phyloP scores from a whole-genome alignment of 2,888 invertebrate species.

The Lithophane semibrunnea region DNA sequence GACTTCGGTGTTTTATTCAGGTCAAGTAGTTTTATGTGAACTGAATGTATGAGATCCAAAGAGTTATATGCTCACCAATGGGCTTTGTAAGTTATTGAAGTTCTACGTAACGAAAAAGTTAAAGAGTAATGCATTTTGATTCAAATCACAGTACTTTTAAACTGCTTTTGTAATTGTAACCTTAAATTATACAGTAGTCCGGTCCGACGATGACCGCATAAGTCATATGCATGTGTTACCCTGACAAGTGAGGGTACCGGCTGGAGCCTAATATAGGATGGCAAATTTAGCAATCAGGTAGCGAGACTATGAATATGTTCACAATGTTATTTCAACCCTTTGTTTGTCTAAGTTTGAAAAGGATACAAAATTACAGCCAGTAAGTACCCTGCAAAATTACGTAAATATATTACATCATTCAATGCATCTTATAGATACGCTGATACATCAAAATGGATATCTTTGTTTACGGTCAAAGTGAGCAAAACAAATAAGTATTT shows the following conservation, averaged over 20 bases:
- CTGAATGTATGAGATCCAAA: constrained; percentile 59
- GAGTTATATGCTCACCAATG: constrained; percentile 42
- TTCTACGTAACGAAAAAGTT: not conserved
- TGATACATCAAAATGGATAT: constrained; percentile 79
- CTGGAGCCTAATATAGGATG: constrained; percentile 20
- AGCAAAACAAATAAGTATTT: constrained; percentile 89
- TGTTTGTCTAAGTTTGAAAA: constrained; percentile 19
- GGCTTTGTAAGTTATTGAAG: constrained; percentile 45
- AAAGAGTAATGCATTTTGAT: constrained; percentile 14
- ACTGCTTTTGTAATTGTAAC: constrained; percentile 35
- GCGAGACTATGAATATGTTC: constrained; percentile 18
- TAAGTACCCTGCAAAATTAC: not conserved
- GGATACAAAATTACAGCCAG: constrained; percentile 4
- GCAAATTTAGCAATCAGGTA: constrained; percentile 43
- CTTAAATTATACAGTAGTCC: constrained; percentile 34
- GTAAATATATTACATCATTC: constrained; percentile 30
- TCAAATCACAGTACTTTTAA: constrained; percentile 5
- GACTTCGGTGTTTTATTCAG: constrained; percentile 67
- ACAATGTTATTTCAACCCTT: constrained; percentile 8
- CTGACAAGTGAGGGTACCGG: constrained; percentile 52
- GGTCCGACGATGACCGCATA: constrained; percentile 47
- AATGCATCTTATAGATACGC: constrained; percentile 44
- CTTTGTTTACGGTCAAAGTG: constrained; percentile 86
- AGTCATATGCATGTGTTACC: constrained; percentile 55
- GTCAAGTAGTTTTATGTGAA: constrained; percentile 64